phyloP scores from a whole-genome alignment of 2,113 vertebrate genomes.

The Apeltes quadracus region DNA sequence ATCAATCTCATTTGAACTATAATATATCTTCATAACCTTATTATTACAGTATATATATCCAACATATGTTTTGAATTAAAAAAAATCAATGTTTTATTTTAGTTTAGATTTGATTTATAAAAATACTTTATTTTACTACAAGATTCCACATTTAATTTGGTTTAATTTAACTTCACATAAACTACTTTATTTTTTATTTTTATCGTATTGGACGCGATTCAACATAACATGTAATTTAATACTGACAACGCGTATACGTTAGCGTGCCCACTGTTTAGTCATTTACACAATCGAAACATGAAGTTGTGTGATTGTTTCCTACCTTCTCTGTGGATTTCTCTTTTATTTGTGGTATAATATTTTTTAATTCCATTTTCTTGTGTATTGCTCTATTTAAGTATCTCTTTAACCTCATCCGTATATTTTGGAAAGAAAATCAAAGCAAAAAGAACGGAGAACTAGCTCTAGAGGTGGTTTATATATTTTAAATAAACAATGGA shows the following conservation, averaged over 20 bases:
- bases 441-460: not conserved
- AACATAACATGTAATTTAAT: not conserved
- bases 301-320: not conserved
- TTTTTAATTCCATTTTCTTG: too few species aligned
- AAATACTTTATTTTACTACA: not conserved
- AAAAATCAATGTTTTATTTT: too few species aligned
- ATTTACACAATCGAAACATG: not conserved
- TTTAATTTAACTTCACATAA: too few species aligned
- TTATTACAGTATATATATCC: not conserved
- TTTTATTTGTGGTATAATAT: not conserved
- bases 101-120: too few species aligned
- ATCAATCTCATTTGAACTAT: not conserved
- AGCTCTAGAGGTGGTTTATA: not conserved
- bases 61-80: not conserved
- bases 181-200: too few species aligned
- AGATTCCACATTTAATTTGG: not conserved
- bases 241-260: not conserved
- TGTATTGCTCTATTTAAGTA: not conserved
- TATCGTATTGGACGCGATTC: not conserved
- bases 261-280: not conserved
- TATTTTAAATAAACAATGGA: not conserved
- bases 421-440: not conserved
- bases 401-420: not conserved
- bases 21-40: not conserved
- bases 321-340: not conserved